phyloP scores from a whole-genome alignment of 2,113 vertebrate species.

The Pogonocichla stellata region DNA sequence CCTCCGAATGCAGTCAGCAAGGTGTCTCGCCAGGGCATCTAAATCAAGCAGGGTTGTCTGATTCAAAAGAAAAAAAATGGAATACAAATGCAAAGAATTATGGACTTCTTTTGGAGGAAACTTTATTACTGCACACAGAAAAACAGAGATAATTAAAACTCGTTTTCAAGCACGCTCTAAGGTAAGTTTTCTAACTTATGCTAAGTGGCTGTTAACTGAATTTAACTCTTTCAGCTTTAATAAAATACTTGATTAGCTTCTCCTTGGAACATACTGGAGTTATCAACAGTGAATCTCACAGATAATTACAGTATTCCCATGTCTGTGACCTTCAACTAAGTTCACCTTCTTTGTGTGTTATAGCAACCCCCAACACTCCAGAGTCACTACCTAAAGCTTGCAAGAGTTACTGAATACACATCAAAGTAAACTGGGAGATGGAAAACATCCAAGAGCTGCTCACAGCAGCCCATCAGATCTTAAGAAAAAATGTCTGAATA shows the following conservation, averaged over 20 bases:
- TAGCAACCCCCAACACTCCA: background rate
- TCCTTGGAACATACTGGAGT: background rate
- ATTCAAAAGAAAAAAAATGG: conserved; percentile 47
- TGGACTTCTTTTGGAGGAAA: background rate
- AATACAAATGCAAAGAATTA: background rate
- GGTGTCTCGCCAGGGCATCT: conserved; percentile 93
- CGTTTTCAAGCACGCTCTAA: background rate
- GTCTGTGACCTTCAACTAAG: background rate
- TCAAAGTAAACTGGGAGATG: background rate
- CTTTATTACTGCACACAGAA: background rate
- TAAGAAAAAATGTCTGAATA: background rate
- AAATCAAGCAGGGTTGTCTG: conserved; percentile 96
- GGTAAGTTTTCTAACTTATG: background rate
- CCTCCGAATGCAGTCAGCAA: conserved; percentile 98
- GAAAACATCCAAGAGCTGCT: background rate
- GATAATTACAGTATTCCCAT: background rate
- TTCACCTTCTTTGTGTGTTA: background rate
- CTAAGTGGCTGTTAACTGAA: background rate
- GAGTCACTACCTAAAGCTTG: background rate
- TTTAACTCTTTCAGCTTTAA: background rate
- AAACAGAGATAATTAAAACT: background rate
- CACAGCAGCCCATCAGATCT: background rate
- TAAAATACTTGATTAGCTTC: background rate
- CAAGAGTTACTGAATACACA: background rate
- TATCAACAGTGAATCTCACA: background rate